These are phyloP conservation scores for Schizaphis graminum DNA, from an alignment of 2,888 invertebrate genomes.

Conservation along the genomic window DNA sequence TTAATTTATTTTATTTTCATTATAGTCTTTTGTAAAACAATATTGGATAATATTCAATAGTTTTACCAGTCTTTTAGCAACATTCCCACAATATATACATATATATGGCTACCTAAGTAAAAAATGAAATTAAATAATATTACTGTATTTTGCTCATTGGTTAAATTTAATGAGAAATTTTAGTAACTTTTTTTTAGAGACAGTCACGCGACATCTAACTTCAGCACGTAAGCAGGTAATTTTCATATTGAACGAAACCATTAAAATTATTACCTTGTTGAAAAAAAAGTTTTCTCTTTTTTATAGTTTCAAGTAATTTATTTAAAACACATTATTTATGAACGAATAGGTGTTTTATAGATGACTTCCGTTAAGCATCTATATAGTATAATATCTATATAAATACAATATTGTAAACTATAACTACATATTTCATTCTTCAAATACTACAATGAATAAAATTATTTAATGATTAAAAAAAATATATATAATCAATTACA, in stretches of 20 bases:
- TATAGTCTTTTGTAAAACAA: too few species aligned
- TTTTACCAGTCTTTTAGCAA: neutral
- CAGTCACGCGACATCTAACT: slow-evolving; percentile 47
- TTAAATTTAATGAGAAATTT: slow-evolving; percentile 53
- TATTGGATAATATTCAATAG: neutral
- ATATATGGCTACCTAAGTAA: neutral
- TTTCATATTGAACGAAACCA: slow-evolving; percentile 42
- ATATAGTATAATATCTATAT: neutral
- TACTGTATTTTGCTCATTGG: neutral
- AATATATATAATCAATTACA: neutral
- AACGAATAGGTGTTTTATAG: neutral
- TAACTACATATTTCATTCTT: neutral
- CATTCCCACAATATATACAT: neutral
- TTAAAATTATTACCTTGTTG: slow-evolving; percentile 49
- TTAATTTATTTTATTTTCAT: neutral
- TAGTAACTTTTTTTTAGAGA: neutral
- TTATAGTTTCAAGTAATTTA: slow-evolving; percentile 47
- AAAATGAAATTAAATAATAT: neutral
- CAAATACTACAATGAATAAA: neutral
- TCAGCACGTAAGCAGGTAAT: slow-evolving; percentile 35
- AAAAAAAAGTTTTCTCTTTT: neutral
- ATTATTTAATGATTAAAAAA: neutral
- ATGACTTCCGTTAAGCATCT: neutral
- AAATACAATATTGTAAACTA: too few species aligned
- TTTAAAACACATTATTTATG: slow-evolving; percentile 31